phyloP scores from a whole-genome alignment of 2,113 vertebrate genomes.

The Martes martes region DNA sequence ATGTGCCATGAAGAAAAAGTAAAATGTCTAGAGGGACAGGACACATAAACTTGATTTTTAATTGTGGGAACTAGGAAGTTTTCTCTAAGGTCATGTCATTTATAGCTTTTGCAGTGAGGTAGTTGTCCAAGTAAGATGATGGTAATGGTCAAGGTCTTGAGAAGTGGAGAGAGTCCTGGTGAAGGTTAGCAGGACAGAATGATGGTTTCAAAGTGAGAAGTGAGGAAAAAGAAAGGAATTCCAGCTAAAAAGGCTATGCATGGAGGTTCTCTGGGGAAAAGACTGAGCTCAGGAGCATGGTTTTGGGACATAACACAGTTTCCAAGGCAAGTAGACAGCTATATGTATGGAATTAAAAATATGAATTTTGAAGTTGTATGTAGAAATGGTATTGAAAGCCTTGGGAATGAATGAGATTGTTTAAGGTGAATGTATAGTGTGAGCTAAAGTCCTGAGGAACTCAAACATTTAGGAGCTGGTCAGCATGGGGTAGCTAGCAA shows the following conservation, averaged over 20 bases:
- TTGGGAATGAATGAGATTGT: background rate
- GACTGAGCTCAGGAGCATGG: background rate
- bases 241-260: background rate
- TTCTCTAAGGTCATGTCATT: background rate
- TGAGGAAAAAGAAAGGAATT: background rate
- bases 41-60: conserved; percentile 1
- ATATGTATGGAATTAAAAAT: background rate
- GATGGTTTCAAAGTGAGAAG: background rate
- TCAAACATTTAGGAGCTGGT: background rate
- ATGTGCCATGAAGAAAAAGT: background rate
- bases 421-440: background rate
- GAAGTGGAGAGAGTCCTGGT: background rate
- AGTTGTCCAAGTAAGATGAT: background rate
- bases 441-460: background rate
- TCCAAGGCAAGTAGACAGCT: conserved; percentile 1
- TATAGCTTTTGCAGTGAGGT: background rate
- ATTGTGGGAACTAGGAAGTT: background rate
- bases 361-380: background rate
- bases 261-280: background rate
- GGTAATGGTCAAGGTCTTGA: background rate
- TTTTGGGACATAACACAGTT: background rate
- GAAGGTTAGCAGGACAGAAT: background rate
- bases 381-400: background rate
- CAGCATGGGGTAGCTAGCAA: background rate
- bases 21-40: background rate